Evolutionary conservation across 30 jellyfish, hydroid and myxozoan species (phyloP), one percentile per base, ranked within the genome.

Genomic region (Haliclystus octoradiatus): DNA sequence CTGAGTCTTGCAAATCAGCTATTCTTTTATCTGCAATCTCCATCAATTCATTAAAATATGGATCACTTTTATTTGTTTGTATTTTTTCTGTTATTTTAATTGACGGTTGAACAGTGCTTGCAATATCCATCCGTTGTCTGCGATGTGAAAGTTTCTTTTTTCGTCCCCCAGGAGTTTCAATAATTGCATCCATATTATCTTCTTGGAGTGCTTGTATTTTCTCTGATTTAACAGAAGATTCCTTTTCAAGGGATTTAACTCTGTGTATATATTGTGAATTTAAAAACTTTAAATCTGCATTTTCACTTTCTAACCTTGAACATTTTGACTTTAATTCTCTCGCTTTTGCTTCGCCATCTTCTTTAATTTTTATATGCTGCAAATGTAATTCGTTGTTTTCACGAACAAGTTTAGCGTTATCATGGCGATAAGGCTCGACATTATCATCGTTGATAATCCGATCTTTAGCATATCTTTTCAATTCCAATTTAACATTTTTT

Each of bases 91-190:
- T 40, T 0, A 80, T 31, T 23, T 52, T 22, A 1, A 77, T 82
- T 1, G 68, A 30, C 27, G 93, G 88, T 28, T 73, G 63, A 1
- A 80, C 80, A 46, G 77, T 49, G 34, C 93, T 73, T 22, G 80
- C 94, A 47, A 88, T 66, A 50, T 88, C 97, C 97, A 88, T 88
- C 26, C 97, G 69, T 62, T 81, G 97, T 33, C 97, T 71, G 35
- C 97, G 66, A 66, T 81, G 79, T 46, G 97, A 88, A 31, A 88
- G 80, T 24, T 81, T 84, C 69, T 88, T 88, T 62, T 74, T 68
- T 51, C 84, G 65, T 24, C 97, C 97, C 29, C 97, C 97, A 2
- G 97, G 97, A 2, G 97, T 88, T 73, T 88, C 94, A 23, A 88
- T 91, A 34, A 88, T 85, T 34, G 97, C 97, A 80, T 88, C 81